phyloP scores from a whole-genome alignment of 1,140 invertebrate genomes.

The Penaeus chinensis region DNA sequence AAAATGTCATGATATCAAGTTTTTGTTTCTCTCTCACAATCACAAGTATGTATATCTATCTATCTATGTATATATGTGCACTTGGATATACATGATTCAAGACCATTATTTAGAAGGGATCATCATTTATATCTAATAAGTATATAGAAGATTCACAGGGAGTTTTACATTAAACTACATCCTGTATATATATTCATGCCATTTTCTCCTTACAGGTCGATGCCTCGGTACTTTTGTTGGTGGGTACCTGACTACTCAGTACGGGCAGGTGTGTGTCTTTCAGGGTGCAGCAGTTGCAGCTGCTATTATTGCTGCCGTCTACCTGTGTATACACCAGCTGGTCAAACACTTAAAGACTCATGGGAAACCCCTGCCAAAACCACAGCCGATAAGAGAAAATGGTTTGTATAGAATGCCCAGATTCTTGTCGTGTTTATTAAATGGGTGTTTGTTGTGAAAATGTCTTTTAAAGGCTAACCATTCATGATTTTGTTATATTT shows the following conservation, averaged over 20 bases:
- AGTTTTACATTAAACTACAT: too few relatives aligned
- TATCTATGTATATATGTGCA: background rate
- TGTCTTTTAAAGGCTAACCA: background rate
- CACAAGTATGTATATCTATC: background rate
- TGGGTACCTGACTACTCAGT: slow-evolving; percentile 42
- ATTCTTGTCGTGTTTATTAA: background rate
- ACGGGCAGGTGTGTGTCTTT: slow-evolving; percentile 58
- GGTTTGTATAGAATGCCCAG: slow-evolving; percentile 27
- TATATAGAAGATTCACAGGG: background rate
- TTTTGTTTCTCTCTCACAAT: background rate
- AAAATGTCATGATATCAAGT: background rate
- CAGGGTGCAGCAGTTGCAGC: slow-evolving; percentile 51
- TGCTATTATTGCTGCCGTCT: slow-evolving; percentile 53
- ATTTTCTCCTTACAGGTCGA: slow-evolving; percentile 49
- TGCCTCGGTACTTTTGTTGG: slow-evolving; percentile 58
- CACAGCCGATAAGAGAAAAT: slow-evolving; percentile 43
- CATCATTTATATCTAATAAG: background rate
- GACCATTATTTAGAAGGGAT: too few relatives aligned
- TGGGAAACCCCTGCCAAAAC: slow-evolving; percentile 32
- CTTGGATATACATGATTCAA: background rate
- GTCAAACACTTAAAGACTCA: slow-evolving; percentile 33
- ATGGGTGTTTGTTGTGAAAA: background rate
- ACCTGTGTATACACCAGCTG: slow-evolving; percentile 52
- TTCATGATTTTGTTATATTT: too few relatives aligned
- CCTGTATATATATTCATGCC: background rate